Evolutionary conservation across 2,113 vertebrate genomes (phyloP), one percentile per base, ranked within the genome.

Genomic region (Excalfactoria chinensis): DNA sequence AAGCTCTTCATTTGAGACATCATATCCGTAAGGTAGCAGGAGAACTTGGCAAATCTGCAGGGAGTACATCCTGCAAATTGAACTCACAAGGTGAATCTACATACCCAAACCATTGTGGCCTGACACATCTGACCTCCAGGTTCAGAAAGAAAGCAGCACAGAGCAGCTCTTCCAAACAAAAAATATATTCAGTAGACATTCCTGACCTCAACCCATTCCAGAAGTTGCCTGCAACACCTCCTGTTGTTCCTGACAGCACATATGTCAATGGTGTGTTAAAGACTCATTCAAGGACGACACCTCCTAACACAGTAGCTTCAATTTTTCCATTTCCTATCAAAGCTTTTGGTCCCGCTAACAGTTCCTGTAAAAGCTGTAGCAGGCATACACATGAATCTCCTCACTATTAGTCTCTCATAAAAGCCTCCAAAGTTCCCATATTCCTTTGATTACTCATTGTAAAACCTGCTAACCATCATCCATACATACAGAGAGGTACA

Each of bases 231-330:
- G 28, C 35, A 46, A 49, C 63, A 89, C 6, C 9, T 41, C 43
- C 34, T 74, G 0, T 6, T 58, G 28, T 7, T 75, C 67, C 67
- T 64, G 8, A 19, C 4, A 71, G 14, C 32, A 60, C 0, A 0
- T 1, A 69, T 5, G 10, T 32, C 63, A 48, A 37, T 3, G 11
- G 12, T 35, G 17, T 26, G 59, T 76, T 43, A 86, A 28, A 53
- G 34, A 15, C 26, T 79, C 11, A 23, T n/a, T 63, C 70, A 58
- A 21, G 49, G 70, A 66, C 70, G 34, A 78, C 9, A 35, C 8
- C 46, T 87, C 11, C 34, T 60, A 91, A 85, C 4, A 9, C 25
- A 66, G 44, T 51, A 68, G 22, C 46, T 84, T 23, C 46, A 22
- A 72, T 72, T 75, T 75, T 75, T 58, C 49, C 19, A 58, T 35